Conservation (phyloP, 2,888 invertebrate genomes). For the Spilarctia lutea region DNA sequence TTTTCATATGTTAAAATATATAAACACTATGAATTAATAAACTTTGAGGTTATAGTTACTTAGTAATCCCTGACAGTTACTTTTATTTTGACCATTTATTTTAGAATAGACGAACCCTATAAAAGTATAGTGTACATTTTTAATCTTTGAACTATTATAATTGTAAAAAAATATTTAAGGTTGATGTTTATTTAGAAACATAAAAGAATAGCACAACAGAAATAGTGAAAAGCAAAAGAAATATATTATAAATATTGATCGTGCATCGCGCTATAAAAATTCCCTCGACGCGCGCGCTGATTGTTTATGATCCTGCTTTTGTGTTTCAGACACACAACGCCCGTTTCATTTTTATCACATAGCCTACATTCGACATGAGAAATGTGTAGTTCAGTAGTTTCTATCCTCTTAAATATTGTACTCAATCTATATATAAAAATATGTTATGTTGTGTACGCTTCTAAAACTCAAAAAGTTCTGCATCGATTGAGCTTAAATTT, state of each 20-base stretch:
- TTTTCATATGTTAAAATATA: too few species aligned
- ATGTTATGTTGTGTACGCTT: too few species aligned
- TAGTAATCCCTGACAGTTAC: too few species aligned
- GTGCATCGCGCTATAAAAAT: neutral
- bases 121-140: too few species aligned
- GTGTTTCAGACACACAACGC: neutral
- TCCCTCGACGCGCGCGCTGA: neutral
- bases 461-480: too few species aligned
- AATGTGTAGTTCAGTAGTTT: neutral
- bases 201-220: neutral
- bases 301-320: neutral
- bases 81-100: too few species aligned
- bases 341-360: neutral
- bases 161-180: too few species aligned
- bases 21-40: too few species aligned
- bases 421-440: neutral
- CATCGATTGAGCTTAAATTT: too few species aligned
- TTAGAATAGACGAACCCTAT: too few species aligned
- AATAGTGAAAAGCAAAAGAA: neutral
- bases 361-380: neutral
- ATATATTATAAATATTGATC: neutral
- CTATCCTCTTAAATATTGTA: neutral
- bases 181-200: neutral
- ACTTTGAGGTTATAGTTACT: too few species aligned
- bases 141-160: too few species aligned